Percentiles rank a stretch among this genome's conserved stretches.
Conservation (phyloP, 2,888 invertebrate genomes). For the Lingula anatina region DNA sequence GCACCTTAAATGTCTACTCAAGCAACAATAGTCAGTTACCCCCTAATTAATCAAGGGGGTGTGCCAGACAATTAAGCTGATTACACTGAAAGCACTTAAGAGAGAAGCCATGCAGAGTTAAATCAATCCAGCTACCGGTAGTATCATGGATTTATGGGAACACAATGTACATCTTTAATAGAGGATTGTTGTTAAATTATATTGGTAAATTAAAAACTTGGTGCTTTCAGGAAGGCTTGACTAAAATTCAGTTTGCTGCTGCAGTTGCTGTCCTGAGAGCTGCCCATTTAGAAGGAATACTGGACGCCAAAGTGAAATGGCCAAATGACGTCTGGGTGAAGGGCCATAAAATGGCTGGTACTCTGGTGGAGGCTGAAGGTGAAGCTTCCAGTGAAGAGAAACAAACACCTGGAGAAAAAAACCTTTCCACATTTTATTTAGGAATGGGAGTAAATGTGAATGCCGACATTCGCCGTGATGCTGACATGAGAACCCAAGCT, state of each 20-base stretch:
- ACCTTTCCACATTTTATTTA: slow-evolving; percentile 17
- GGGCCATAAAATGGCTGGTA: slow-evolving; percentile 28
- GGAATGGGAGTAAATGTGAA: slow-evolving; percentile 28
- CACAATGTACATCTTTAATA: too few species aligned
- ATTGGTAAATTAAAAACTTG: too few species aligned
- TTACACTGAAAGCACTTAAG: too few species aligned
- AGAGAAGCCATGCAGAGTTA: too few species aligned
- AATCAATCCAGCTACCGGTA: too few species aligned
- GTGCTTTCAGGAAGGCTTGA: too few species aligned
- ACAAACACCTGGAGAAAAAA: too few species aligned
- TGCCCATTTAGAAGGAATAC: slow-evolving; percentile 12
- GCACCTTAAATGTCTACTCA: neutral
- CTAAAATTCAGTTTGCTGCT: slow-evolving; percentile 18
- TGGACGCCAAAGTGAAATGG: slow-evolving; percentile 20
- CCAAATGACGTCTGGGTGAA: slow-evolving; percentile 28
- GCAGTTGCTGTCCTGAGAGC: slow-evolving; percentile 18
- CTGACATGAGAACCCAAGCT: slow-evolving; percentile 13
- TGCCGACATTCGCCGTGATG: slow-evolving; percentile 17
- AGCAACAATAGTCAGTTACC: too few species aligned
- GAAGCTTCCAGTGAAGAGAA: too few species aligned
- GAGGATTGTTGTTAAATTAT: too few species aligned
- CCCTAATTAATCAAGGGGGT: too few species aligned
- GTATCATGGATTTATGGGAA: slow-evolving; percentile 9
- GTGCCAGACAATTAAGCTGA: too few species aligned
- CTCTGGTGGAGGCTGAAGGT: slow-evolving; percentile 20